These are phyloP conservation scores for Tetropium fuscum DNA, from an alignment of 2,888 invertebrate species.

Conservation along the genomic window DNA sequence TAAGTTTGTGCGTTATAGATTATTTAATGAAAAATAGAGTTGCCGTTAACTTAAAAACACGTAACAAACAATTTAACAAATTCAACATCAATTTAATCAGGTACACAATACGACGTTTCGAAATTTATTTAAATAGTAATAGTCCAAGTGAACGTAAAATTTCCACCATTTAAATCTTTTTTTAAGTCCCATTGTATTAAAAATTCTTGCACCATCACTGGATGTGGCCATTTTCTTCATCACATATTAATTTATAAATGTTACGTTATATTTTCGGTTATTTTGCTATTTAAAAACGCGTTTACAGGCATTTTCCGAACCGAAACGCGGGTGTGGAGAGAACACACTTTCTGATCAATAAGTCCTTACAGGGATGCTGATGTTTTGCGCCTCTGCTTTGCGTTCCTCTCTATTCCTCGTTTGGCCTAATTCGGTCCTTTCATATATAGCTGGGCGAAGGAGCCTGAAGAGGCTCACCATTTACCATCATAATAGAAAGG, in stretches of 20 bases:
- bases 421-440: conserved; percentile 32
- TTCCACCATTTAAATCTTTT: conserved; percentile 62
- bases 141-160: conserved; percentile 59
- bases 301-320: conserved; percentile 43
- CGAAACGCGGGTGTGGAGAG: conserved; percentile 58
- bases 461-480: background rate
- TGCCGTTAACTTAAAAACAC: conserved; percentile 35
- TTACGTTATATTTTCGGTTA: conserved; percentile 26
- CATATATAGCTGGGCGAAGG: background rate
- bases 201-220: conserved; percentile 52
- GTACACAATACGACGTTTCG: conserved; percentile 52
- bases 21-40: conserved; percentile 15
- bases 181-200: conserved; percentile 56
- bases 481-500: background rate
- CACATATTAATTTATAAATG: conserved; percentile 28
- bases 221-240: conserved; percentile 44
- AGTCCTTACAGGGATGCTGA: conserved; percentile 59
- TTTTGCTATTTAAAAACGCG: conserved; percentile 26
- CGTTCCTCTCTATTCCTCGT: conserved; percentile 31
- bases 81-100: conserved; percentile 47
- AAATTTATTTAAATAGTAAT: conserved; percentile 35
- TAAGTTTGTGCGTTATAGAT: conserved; percentile 39
- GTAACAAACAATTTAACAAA: conserved; percentile 34
- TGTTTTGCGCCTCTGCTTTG: conserved; percentile 48
- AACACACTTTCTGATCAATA: conserved; percentile 61